Base-by-base conservation (phyloP, 2,113 vertebrate genomes). In the Corythoichthys haematopterus region DNA sequence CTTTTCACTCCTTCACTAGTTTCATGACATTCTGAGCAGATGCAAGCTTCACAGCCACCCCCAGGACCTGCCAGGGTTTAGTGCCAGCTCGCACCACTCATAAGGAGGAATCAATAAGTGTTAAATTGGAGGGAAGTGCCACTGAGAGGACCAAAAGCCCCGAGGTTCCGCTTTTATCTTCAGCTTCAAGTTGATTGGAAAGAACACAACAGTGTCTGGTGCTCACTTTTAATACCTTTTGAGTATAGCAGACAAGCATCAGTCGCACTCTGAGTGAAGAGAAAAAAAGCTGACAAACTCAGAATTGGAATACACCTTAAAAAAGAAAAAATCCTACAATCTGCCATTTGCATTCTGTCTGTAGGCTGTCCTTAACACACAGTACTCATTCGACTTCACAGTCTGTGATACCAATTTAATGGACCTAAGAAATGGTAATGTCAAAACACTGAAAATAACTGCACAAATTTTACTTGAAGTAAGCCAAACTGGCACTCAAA, bases 1-100 rank as follows among this genome's bases (percentile, higher is more conserved):
- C 66, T 65, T 79, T 85, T 84, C 78, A 75, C 87, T 86, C 75
- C 77, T 82, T 84, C 75, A 75, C 76, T 80, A 82, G 74, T 84
- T 87, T 81, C 72, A 71, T 80, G 80, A 86, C 84, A 85, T 89
- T 88, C 82, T 85, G 83, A 76, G 76, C 81, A 81, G 83, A 82
- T 63, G 65, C 80, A 76, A 85, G 84, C 77, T 80, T 86, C 85
- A 82, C 75, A 79, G 71, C 63, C 83, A 76, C 83, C 80, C 84
- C 59, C 71, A 51, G 75, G 78, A 81, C 68, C 68, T 58, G 77
- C 66, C 66, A 66, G 60, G 64, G 20, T 81, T 82, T 74, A 72
- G 79, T 75, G 66, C 64, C 79, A 77, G 70, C 68, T 78, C 58
- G 55, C 74, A 53, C 76, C 61, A 69, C 71, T 79, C 71, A 57